Base-by-base conservation (phyloP, 2,888 invertebrate genomes). In the Nesidiocoris tenuis region DNA sequence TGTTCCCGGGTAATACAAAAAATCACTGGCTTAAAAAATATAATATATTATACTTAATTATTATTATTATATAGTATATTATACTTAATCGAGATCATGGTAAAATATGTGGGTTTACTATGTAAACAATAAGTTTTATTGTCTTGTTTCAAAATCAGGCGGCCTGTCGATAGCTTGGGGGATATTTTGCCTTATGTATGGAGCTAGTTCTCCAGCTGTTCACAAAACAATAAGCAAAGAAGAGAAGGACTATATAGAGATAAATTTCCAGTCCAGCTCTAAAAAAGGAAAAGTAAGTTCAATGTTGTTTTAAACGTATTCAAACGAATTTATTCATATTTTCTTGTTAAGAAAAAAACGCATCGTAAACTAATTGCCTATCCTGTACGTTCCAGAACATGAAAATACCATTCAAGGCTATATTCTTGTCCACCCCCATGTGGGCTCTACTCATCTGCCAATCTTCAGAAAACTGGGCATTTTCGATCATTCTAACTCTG, bases 141-240 rank as follows among this genome's bases (percentile, higher is more conserved):
- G n/a, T n/a, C n/a, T n/a, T n/a, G n/a, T n/a, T n/a, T n/a, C n/a
- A n/a, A n/a, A 39, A 39, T 90, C 91, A 0, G 87, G 90, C 3
- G 89, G 90, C 76, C 94, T 93, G 83, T 94, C 93, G 82, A 82
- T 88, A 0, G 18, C 87, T 0, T 92, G 91, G 91, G 84, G 87
- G 0, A 77, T 87, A 0, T 77, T 83, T 0, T 93, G 89, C 85
- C 83, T 87, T 1, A 83, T 88, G 74, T 84, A 90, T 18, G 92
- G 91, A 0, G 86, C 89, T 7, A 88, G 88, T 78, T 87, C 88
- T 0, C 92, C 93, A 0, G 84, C 87, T 0, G 85, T 86, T 2
- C 88, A 89, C 80, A 86, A 83, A 0, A 82, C 85, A 25, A 90
- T 90, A 79, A 86, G 86, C 0, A 81, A 83, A 0, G 83, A 87